Evolutionary conservation across 2,797 vertebrate genomes (phyloP), one percentile per base, ranked within the genome.

Genomic region (Dendrocincla tyrannina): DNA sequence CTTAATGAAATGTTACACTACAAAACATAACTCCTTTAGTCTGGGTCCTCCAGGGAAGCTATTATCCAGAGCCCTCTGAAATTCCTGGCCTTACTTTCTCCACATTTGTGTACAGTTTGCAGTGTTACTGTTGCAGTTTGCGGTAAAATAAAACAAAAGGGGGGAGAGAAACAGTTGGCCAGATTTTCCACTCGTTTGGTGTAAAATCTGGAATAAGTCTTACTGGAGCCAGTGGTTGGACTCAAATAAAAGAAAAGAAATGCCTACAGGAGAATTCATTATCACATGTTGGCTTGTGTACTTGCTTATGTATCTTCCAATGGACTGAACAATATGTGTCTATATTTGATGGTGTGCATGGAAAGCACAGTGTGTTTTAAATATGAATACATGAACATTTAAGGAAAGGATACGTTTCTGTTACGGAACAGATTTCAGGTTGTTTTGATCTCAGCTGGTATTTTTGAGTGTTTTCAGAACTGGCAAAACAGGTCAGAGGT

Each of bases 1-100:
- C 88, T 75, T 88, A 78, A 55, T 89, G 88, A 93, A 96, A 93
- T 56, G 63, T 94, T 85, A 15, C 80, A 28, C 41, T 39, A 32
- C 70, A 60, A 74, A 88, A 85, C 15, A 23, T 70, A 89, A 77
- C 88, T 91, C 46, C 52, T 91, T 80, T 78, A 53, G 63, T 39
- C 53, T 41, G 79, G 10, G 13, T 62, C 86, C 79, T 92, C 66
- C 20, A 50, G 76, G 75, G 52, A 86, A 84, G 42, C 41, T 66
- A 16, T 88, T 86, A 76, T 59, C 59, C 20, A 18, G 76, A 84
- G 70, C 52, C 49, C 76, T 79, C 77, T 79, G 85, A 94, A 88
- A 79, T 91, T 85, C 53, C 76, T 89, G 76, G 41, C 60, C 2
- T 3, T 58, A 25, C 35, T 79, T 89, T 73, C 85, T 56, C 70